phyloP scores from a whole-genome alignment of 1,140 invertebrate genomes.

The Megathymus violae region DNA sequence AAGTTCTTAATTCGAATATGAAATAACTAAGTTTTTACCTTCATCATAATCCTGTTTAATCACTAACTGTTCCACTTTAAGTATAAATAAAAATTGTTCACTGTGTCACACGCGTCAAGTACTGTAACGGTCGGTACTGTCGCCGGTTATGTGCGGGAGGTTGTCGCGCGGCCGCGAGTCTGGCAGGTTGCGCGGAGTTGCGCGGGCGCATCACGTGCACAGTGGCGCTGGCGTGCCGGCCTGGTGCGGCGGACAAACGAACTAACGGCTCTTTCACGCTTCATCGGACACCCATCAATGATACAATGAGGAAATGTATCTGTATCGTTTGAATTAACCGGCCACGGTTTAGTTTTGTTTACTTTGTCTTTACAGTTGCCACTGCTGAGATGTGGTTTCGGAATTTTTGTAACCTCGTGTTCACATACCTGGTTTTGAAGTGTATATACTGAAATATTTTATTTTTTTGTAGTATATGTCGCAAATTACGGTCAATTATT shows the following conservation, averaged over 20 bases:
- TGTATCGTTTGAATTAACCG: slow-evolving; percentile 14
- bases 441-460: too few species aligned
- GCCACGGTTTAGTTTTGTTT: neutral
- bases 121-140: slow-evolving; percentile 46
- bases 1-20: neutral
- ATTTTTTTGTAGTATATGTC: too few species aligned
- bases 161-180: slow-evolving; percentile 66
- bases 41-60: slow-evolving; percentile 45
- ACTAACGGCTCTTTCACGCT: slow-evolving; percentile 74
- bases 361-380: neutral
- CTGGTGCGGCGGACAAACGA: slow-evolving; percentile 49
- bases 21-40: slow-evolving; percentile 44
- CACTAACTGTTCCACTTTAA: slow-evolving; percentile 40
- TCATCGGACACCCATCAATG: slow-evolving; percentile 50
- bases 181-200: slow-evolving; percentile 61
- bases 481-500: too few species aligned
- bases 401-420: too few species aligned
- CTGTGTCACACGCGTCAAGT: slow-evolving; percentile 67
- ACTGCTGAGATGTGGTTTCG: too few species aligned
- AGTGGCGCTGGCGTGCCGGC: slow-evolving; percentile 60
- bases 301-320: slow-evolving; percentile 30
- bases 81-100: slow-evolving; percentile 53
- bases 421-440: too few species aligned
- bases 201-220: slow-evolving; percentile 74
- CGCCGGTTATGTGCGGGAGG: slow-evolving; percentile 65